A percentile compares a stretch with the other conserved stretches of the same genome.
Conservation (phyloP, 2,888 invertebrate species). For the Sphecodes monilicornis region DNA sequence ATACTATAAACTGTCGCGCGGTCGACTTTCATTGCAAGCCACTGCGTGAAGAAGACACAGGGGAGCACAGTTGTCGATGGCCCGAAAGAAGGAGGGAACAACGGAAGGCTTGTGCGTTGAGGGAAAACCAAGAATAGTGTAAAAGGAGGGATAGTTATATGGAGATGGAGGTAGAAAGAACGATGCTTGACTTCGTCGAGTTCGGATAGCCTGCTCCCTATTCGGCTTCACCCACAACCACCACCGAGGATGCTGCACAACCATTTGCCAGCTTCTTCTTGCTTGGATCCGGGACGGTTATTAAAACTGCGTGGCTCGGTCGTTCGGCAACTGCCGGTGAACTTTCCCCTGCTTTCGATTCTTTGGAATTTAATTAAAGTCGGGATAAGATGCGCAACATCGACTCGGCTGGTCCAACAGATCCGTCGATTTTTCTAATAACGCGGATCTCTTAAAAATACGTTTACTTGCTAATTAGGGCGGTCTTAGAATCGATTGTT, state of each 20-base stretch:
- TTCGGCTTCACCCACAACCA: constrained; percentile 60
- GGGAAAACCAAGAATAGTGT: constrained; percentile 1
- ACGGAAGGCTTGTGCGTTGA: constrained; percentile 17
- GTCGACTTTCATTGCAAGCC: too few species aligned
- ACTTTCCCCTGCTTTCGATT: constrained; percentile 70
- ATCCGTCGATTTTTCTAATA: constrained; percentile 50
- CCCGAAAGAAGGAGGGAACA: constrained; percentile 30
- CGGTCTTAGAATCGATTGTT: neutral
- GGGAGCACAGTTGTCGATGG: constrained; percentile 35
- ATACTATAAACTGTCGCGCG: too few species aligned
- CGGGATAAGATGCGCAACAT: constrained; percentile 55
- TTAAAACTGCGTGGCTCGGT: constrained; percentile 74
- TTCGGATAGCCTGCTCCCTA: constrained; percentile 62
- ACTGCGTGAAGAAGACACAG: too few species aligned
- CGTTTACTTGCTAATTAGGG: neutral
- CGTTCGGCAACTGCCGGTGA: constrained; percentile 50
- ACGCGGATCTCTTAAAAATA: constrained; percentile 43
- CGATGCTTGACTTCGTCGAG: constrained; percentile 76
- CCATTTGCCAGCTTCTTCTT: constrained; percentile 79
- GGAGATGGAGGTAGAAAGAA: constrained; percentile 71
- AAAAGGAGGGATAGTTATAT: constrained; percentile 47
- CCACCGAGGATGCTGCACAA: constrained; percentile 68
- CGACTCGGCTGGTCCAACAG: constrained; percentile 38
- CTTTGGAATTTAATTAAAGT: constrained; percentile 75
- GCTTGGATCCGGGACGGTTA: constrained; percentile 73